Evolutionary conservation across 2,888 invertebrate species (phyloP), one percentile per base, ranked within the genome.

Genomic region (Perizoma flavofasciatum): DNA sequence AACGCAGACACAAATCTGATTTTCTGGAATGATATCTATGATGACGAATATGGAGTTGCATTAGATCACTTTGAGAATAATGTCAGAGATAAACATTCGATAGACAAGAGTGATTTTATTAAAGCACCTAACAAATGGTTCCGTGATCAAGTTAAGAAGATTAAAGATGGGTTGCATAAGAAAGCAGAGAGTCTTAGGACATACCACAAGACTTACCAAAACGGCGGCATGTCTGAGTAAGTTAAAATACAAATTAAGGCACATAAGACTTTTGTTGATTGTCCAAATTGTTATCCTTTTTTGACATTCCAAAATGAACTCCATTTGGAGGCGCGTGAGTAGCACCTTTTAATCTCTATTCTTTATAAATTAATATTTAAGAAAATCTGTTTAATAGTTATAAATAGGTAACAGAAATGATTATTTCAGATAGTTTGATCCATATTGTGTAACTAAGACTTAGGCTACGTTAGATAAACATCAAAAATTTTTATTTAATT

Each of bases 21-120:
- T 55, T 85, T 84, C 57, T 90, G 90, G 90, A 85, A 86, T 34
- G 86, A 89, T 52, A 70, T 90, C 0, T 90, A 90, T 39, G 89
- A 91, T 35, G 86, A 89, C 4, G 90, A 90, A 45, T 88, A 90
- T 49, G 91, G 88, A 0, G 66, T 87, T 0, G 76, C 79, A 56
- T 35, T 69, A 1, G 85, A 81, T 46, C 73, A 72, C 0, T 43
- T 80, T 2, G 85, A 86, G 2, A 74, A 77, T 44, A 62, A 72
- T 0, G 10, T 74, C 0, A 71, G 73, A 43, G 77, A 75, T 4
- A 83, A 81, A 50, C 70, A 78, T 63, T 63, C 73, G 0, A 59
- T 61, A 0, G 75, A 73, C 8, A 69, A 70, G 5, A 70, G 66
- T 6, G 75, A 77, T 45, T 70, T 81, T 7, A 54, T 87, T 1